Conservation (phyloP, 2,797 vertebrate genomes). For the Syngnathus acus region DNA sequence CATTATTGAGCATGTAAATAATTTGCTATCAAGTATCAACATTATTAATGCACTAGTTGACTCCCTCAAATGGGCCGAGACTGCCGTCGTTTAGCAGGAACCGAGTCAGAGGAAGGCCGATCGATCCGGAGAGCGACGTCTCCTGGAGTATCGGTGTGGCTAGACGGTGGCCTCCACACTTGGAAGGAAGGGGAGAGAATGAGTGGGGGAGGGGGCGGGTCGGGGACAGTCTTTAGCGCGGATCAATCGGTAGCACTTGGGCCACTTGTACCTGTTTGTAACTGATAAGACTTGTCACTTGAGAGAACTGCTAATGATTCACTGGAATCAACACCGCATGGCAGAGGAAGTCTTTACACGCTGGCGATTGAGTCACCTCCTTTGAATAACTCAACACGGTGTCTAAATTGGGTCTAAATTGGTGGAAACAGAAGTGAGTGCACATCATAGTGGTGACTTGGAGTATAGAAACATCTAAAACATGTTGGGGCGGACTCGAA, state of each 20-base stretch:
- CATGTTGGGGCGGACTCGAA: too few relatives aligned
- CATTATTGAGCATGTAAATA: not conserved
- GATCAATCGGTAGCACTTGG: conserved; percentile 67
- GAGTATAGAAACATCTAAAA: too few relatives aligned
- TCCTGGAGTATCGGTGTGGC: conserved; percentile 49
- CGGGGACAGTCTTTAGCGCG: conserved; percentile 41
- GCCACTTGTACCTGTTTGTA: conserved; percentile 67
- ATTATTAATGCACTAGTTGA: conserved; percentile 42
- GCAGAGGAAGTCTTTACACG: not conserved
- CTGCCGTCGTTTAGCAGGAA: conserved; percentile 45
- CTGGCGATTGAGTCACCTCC: not conserved
- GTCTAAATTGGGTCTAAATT: not conserved
- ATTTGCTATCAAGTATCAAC: conserved; percentile 19
- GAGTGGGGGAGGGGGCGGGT: not conserved
- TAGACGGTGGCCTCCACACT: conserved; percentile 55
- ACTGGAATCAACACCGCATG: conserved; percentile 39
- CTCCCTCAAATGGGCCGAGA: conserved; percentile 28
- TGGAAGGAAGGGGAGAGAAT: conserved; percentile 17
- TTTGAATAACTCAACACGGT: not conserved
- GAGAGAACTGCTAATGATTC: conserved; percentile 61
- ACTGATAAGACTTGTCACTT: conserved; percentile 62
- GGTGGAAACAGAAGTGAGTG: not conserved
- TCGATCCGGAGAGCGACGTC: conserved; percentile 63
- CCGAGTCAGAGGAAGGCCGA: conserved; percentile 55
- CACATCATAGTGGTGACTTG: too few relatives aligned